phyloP scores from a whole-genome alignment of 2,888 invertebrate genomes.

The Drosophila anomalata region DNA sequence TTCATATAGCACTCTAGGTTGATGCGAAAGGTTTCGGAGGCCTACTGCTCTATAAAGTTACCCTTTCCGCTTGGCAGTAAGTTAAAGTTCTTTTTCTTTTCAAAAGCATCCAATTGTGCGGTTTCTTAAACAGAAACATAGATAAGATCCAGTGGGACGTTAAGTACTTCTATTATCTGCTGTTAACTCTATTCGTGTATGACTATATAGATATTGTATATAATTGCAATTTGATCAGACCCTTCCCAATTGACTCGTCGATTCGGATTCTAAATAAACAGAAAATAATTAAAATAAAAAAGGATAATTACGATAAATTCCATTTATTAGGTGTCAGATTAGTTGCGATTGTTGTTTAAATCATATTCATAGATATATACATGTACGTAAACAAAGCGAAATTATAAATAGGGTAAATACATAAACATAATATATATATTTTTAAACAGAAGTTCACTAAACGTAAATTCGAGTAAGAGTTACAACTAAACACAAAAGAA shows the following conservation, averaged over 20 bases:
- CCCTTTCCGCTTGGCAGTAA: constrained; percentile 37
- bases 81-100: constrained; percentile 9
- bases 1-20: constrained; percentile 37
- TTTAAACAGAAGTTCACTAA: constrained; percentile 50
- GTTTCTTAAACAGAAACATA: constrained; percentile 8
- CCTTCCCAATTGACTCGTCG: constrained; percentile 59
- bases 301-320: constrained; percentile 56
- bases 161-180: constrained; percentile 26
- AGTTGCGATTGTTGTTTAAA: constrained; percentile 56
- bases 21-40: constrained; percentile 18
- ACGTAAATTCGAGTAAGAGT: constrained; percentile 69
- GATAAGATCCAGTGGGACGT: constrained; percentile 48
- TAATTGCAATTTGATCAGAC: constrained; percentile 45
- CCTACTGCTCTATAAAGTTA: constrained; percentile 5
- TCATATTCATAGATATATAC: constrained; percentile 54
- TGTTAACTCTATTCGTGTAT: constrained; percentile 27
- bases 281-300: constrained; percentile 17
- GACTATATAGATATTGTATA: constrained; percentile 27
- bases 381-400: constrained; percentile 70
- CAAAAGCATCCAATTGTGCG: constrained; percentile 22
- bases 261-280: not conserved
- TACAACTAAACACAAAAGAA: constrained; percentile 58
- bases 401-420: constrained; percentile 62
- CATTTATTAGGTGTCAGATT: constrained; percentile 73
- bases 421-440: constrained; percentile 44